Evolutionary conservation across 2,888 invertebrate species (phyloP).

Genomic region (Stenoptilia bipunctidactyla): DNA sequence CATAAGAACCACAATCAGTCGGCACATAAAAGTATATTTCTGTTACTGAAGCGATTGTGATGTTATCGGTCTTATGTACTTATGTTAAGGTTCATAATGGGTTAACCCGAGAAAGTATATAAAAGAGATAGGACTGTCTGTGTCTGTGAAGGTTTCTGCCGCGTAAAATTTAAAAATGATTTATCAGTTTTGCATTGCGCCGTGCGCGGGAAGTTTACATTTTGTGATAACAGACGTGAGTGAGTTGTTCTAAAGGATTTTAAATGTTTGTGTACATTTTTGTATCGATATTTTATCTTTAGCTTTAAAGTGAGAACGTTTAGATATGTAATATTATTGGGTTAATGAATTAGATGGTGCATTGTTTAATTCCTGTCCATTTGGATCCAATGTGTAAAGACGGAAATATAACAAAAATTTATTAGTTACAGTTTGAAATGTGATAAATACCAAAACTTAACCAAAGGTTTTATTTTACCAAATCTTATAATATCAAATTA

Average conservation of each 20-base stretch:
- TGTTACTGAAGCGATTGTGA: constrained; percentile 9
- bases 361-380: too few species aligned
- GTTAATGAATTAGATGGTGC: too few species aligned
- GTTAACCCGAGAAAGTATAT: constrained; percentile 41
- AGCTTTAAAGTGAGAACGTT: too few species aligned
- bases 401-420: too few species aligned
- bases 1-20: constrained; percentile 32
- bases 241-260: too few species aligned
- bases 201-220: constrained; percentile 26
- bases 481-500: too few species aligned
- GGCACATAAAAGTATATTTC: constrained; percentile 39
- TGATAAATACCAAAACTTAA: background rate
- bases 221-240: constrained; percentile 8
- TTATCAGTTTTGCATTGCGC: constrained; percentile 52
- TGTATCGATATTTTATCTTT: too few species aligned
- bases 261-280: background rate
- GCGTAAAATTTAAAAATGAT: constrained; percentile 68
- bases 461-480: background rate
- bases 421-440: background rate
- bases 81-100: constrained; percentile 30
- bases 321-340: too few species aligned
- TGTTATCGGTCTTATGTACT: constrained; percentile 56
- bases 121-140: constrained; percentile 56
- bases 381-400: too few species aligned
- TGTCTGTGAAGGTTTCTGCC: constrained; percentile 53